Conservation (phyloP, 2,888 invertebrate genomes). For the Hemaris fuciformis region DNA sequence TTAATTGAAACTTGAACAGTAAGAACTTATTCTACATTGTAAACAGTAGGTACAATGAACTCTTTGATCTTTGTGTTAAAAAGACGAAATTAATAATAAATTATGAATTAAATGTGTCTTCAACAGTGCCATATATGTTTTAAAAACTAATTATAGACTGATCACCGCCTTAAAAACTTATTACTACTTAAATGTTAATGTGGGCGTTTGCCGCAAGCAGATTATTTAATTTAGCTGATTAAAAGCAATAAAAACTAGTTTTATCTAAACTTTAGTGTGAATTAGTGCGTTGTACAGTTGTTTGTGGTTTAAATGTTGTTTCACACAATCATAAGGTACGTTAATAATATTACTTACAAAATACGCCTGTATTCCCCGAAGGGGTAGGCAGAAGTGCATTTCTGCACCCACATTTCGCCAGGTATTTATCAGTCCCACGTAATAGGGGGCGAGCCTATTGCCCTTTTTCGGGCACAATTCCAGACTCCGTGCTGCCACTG, state of each 20-base stretch:
- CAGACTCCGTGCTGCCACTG: too few species aligned
- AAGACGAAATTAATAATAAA: slow-evolving; percentile 41
- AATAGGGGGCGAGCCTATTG: too few species aligned
- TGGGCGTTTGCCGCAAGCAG: slow-evolving; percentile 46
- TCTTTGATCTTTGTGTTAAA: slow-evolving; percentile 38
- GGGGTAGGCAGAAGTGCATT: too few species aligned
- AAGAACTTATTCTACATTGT: slow-evolving; percentile 36
- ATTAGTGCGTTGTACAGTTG: background rate
- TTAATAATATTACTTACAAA: background rate
- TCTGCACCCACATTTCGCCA: too few species aligned
- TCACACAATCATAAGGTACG: background rate
- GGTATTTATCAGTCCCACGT: too few species aligned
- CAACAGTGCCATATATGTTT: slow-evolving; percentile 25
- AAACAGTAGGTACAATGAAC: slow-evolving; percentile 73
- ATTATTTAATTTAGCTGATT: background rate
- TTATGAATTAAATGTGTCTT: slow-evolving; percentile 52
- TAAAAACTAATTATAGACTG: slow-evolving; percentile 17
- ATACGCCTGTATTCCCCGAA: too few species aligned
- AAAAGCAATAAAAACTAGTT: background rate
- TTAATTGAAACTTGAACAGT: background rate
- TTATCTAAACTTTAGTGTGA: background rate
- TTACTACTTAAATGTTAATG: slow-evolving; percentile 18
- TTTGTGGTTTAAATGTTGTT: background rate
- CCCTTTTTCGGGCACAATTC: too few species aligned
- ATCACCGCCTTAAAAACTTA: slow-evolving; percentile 20